Conservation (phyloP, 2,113 vertebrate species). For the Balaeniceps rex region DNA sequence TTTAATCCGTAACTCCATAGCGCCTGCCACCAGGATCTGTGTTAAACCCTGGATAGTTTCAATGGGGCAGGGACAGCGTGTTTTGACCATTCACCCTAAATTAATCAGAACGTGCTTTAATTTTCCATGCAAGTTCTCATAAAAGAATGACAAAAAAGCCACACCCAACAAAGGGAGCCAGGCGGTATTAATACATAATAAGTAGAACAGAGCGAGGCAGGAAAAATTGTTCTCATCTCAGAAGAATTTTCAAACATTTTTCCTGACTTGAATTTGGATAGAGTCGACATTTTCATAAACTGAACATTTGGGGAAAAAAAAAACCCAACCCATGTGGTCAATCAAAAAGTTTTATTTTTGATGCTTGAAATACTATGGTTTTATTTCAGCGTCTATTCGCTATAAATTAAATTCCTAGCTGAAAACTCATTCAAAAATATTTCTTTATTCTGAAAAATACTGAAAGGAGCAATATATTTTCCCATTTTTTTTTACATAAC, state of each 20-base stretch:
- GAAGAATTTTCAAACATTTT: slow-evolving; percentile 40
- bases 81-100: neutral
- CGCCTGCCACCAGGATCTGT: neutral
- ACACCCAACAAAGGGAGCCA: slow-evolving; percentile 16
- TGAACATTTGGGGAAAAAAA: neutral
- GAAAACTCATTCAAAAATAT: neutral
- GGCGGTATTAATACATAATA: neutral
- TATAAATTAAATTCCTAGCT: neutral
- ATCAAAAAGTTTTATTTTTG: neutral
- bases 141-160: neutral
- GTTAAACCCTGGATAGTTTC: neutral
- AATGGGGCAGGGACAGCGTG: neutral
- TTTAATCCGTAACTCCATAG: neutral
- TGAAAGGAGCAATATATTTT: neutral
- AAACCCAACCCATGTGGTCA: no score
- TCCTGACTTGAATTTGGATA: neutral
- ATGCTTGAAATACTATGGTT: neutral
- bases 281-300: neutral
- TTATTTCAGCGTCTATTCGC: neutral
- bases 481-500: neutral
- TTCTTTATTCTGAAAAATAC: neutral
- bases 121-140: neutral
- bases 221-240: slow-evolving; percentile 13
- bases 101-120: neutral
- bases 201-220: neutral